These are phyloP conservation scores for Eumerus sabulonum DNA, from an alignment of 2,888 invertebrate genomes.

Conservation along the genomic window DNA sequence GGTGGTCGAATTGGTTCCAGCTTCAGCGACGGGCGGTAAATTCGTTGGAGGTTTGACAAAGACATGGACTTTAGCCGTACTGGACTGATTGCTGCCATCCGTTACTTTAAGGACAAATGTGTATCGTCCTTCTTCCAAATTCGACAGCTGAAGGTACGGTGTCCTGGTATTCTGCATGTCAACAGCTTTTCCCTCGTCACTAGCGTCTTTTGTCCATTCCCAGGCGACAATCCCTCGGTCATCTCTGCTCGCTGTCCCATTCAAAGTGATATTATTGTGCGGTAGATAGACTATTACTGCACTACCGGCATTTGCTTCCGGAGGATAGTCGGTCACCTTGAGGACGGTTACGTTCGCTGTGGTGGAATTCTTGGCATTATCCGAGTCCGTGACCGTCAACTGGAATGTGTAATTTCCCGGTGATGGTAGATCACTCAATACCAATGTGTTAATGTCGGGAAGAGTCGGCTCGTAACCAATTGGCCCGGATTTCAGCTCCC, in stretches of 20 bases:
- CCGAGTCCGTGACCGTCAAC: slow-evolving; percentile 94
- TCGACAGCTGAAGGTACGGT: slow-evolving; percentile 91
- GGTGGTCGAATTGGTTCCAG: slow-evolving; percentile 84
- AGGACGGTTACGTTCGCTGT: slow-evolving; percentile 93
- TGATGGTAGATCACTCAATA: slow-evolving; percentile 89
- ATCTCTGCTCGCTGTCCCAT: slow-evolving; percentile 94
- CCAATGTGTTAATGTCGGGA: slow-evolving; percentile 89
- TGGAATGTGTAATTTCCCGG: slow-evolving; percentile 95
- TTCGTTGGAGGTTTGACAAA: slow-evolving; percentile 95
- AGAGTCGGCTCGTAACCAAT: slow-evolving; percentile 90
- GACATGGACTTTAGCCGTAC: slow-evolving; percentile 92
- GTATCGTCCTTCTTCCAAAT: slow-evolving; percentile 95
- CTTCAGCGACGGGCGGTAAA: slow-evolving; percentile 87
- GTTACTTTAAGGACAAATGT: slow-evolving; percentile 95
- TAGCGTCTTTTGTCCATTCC: slow-evolving; percentile 96
- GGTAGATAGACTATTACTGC: slow-evolving; percentile 94
- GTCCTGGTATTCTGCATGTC: slow-evolving; percentile 98
- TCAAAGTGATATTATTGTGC: slow-evolving; percentile 90
- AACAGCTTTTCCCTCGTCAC: slow-evolving; percentile 93
- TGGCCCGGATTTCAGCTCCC: slow-evolving; percentile 95
- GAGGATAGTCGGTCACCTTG: slow-evolving; percentile 95
- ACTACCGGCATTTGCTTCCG: slow-evolving; percentile 94
- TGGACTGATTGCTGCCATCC: slow-evolving; percentile 93
- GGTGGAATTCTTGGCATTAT: slow-evolving; percentile 91
- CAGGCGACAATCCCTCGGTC: slow-evolving; percentile 95